Conservation (phyloP, 2,113 vertebrate genomes). For the Tenebrosternarchus preto region DNA sequence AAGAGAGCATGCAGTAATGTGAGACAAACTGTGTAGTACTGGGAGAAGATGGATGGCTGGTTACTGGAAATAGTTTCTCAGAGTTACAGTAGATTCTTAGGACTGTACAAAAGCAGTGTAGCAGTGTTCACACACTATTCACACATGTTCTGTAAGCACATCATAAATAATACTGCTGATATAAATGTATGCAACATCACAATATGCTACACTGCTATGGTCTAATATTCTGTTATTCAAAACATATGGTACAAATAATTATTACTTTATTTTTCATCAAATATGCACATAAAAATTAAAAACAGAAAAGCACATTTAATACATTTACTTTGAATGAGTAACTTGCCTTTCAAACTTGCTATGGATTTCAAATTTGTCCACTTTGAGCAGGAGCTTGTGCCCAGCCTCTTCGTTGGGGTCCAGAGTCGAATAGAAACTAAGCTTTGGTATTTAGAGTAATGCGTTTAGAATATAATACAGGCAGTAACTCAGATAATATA, state of each 20-base stretch:
- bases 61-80: not conserved
- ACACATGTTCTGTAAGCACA: too few relatives aligned
- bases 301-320: not conserved
- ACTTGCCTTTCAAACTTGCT: constrained; percentile 86
- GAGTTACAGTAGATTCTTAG: not conserved
- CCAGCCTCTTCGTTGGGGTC: constrained; percentile 80
- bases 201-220: too few relatives aligned
- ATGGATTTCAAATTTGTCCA: constrained; percentile 88
- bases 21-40: not conserved
- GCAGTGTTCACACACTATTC: too few relatives aligned
- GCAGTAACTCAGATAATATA: not conserved
- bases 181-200: too few relatives aligned
- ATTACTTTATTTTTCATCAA: too few relatives aligned
- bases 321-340: constrained; percentile 2
- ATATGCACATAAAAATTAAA: too few relatives aligned
- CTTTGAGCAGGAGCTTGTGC: constrained; percentile 81
- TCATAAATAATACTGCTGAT: not conserved
- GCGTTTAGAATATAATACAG: not conserved
- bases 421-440: constrained; percentile 88
- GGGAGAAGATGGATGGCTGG: not conserved
- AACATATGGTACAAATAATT: too few relatives aligned
- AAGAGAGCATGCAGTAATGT: not conserved
- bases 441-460: constrained; percentile 64
- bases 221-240: too few relatives aligned
- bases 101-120: too few relatives aligned